Evolutionary conservation across 2,113 vertebrate species (phyloP).

Genomic region (Oryzias curvinotus): DNA sequence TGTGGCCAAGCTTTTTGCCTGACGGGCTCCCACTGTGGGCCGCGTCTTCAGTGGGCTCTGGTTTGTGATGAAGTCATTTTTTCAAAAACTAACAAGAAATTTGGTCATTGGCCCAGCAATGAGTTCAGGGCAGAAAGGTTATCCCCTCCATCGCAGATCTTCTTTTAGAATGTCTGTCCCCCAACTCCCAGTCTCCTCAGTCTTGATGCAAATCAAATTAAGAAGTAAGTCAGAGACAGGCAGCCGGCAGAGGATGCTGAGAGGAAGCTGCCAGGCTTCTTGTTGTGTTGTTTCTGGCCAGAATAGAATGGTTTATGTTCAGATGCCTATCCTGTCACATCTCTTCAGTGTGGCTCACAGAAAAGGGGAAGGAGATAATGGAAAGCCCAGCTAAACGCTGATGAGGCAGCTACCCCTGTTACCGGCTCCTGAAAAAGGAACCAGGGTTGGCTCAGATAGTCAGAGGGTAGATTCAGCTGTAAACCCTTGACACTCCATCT

Average conservation of each 20-base stretch:
- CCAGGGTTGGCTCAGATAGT: conserved; percentile 20
- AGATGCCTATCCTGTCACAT: conserved; percentile 25
- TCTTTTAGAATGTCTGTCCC: conserved; percentile 3
- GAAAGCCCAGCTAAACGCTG: conserved; percentile 31
- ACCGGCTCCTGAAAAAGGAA: conserved; percentile 24
- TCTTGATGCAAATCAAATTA: conserved; percentile 33
- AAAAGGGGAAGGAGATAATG: conserved; percentile 19
- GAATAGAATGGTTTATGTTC: conserved; percentile 35
- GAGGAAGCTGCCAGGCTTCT: conserved; percentile 2
- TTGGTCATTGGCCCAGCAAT: background rate
- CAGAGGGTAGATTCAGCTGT: conserved; percentile 31
- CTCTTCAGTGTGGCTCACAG: conserved; percentile 8
- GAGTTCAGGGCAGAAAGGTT: background rate
- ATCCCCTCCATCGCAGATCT: background rate
- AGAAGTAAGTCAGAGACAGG: conserved; percentile 8
- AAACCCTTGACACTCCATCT: conserved; percentile 31
- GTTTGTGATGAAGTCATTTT: background rate
- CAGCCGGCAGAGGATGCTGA: conserved; percentile 1
- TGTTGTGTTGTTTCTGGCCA: conserved; percentile 8
- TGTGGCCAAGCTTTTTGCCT: conserved; percentile 23
- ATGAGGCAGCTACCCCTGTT: conserved; percentile 42
- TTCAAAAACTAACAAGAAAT: background rate
- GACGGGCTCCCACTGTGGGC: conserved; percentile 14
- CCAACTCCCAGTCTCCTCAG: conserved; percentile 1
- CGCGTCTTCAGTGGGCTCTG: conserved; percentile 2